Base-by-base conservation (phyloP, 2,113 vertebrate genomes). In the Pionites leucogaster region DNA sequence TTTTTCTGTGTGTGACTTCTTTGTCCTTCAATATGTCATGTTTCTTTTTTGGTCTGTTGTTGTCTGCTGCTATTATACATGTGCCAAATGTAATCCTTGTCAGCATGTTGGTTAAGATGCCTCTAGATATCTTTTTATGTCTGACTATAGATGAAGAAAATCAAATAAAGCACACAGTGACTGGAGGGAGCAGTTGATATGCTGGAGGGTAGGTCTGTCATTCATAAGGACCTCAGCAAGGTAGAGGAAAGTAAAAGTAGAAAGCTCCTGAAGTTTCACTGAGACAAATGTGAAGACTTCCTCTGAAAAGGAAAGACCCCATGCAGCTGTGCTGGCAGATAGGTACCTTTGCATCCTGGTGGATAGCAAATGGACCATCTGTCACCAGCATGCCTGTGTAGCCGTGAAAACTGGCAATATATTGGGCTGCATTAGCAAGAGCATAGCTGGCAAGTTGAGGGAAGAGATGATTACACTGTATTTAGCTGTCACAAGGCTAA, bases 11-110 rank as follows among this genome's bases (percentile, higher is more conserved):
- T 59, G 19, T 70, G 75, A 44, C 67, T 60, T 55, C 42, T 88
- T 86, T 90, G 63, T 86, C 31, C 17, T 53, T 85, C 75, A 12
- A 0, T 82, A 42, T 47, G 67, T 92, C 75, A 41, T 49, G 53
- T 86, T 91, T 83, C 68, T 80, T 80, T 92, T 93, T 95, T 88
- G 52, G 49, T 78, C 80, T 72, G 35, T 70, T 60, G 18, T 62
- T 86, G 22, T 72, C 33, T 57, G 49, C 37, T 82, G 50, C 63
- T 19, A 2, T 82, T 77, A 8, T 44, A 33, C 22, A 1, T 41
- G 19, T 72, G 33, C 27, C 60, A 78, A 1, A 67, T 60, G 25
- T 64, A 22, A 78, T 88, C 37, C 22, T 59, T 81, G 37, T 77
- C 76, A 57, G 39, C 23, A 4, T 52, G 18, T 47, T 72, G 77